Percentiles rank a stretch among this genome's conserved stretches.
Evolutionary conservation across 2,113 vertebrate species (phyloP).

Genomic region (Ondatra zibethicus): DNA sequence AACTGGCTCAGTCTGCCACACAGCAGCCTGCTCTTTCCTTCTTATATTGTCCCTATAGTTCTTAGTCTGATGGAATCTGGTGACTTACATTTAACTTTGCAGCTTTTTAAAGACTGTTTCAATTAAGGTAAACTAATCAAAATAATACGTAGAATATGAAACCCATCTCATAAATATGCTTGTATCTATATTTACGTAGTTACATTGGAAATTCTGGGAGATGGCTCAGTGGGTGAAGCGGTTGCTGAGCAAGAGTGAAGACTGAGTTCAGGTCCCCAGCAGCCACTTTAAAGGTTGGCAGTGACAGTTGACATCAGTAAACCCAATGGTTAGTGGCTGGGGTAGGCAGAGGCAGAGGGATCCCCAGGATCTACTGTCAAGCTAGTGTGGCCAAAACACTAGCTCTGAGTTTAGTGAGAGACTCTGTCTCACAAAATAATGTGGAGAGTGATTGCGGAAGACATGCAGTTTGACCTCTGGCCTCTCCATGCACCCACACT

Average conservation of each 20-base stretch:
- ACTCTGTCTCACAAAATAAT: not conserved
- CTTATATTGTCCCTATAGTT: not conserved
- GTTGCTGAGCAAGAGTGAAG: not conserved
- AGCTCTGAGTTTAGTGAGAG: not conserved
- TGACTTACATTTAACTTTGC: not conserved
- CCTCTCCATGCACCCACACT: not conserved
- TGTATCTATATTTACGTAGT: not conserved
- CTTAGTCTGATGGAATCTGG: not conserved
- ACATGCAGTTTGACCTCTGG: not conserved
- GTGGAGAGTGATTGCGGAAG: not conserved
- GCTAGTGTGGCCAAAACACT: not conserved
- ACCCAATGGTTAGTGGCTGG: not conserved
- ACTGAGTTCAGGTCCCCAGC: too few relatives aligned
- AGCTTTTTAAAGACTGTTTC: slow-evolving; percentile 4
- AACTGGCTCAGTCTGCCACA: too few relatives aligned
- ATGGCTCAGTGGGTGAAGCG: not conserved
- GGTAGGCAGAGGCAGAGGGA: not conserved
- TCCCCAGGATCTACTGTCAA: not conserved
- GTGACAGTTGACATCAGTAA: not conserved
- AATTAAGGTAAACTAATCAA: slow-evolving; percentile 24
- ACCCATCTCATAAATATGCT: slow-evolving; percentile 3
- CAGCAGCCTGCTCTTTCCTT: not conserved
- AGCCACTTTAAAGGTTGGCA: too few relatives aligned
- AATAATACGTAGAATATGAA: not conserved
- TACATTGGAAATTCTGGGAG: not conserved